Evolutionary conservation across 2,797 vertebrate genomes (phyloP).

Genomic region (Pteropus rufus): DNA sequence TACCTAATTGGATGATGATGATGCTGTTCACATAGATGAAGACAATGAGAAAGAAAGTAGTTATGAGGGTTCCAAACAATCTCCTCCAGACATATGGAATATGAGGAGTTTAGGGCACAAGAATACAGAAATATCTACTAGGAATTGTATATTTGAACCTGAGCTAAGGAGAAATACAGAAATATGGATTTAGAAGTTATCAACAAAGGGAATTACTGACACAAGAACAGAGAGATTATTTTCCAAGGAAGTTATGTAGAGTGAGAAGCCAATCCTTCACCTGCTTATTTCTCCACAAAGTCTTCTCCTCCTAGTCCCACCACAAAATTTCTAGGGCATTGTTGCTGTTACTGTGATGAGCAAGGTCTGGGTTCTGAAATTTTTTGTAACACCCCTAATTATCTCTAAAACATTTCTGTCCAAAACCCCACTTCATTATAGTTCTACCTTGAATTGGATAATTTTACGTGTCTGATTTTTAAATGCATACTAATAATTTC

Average conservation of each 20-base stretch:
- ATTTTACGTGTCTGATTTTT: neutral
- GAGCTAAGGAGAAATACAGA: neutral
- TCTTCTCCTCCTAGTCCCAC: neutral
- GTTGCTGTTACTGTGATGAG: neutral
- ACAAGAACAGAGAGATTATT: neutral
- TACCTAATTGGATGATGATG: neutral
- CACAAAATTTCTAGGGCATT: neutral
- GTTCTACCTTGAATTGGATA: neutral
- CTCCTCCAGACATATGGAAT: neutral
- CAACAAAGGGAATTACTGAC: neutral
- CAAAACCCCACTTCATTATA: neutral
- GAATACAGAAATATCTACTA: neutral
- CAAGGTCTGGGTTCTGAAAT: neutral
- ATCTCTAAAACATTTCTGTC: neutral
- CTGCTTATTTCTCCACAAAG: neutral
- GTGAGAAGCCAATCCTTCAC: neutral
- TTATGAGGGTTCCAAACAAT: neutral
- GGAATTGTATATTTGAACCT: neutral
- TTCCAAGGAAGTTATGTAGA: neutral
- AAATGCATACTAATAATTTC: constrained; percentile 10
- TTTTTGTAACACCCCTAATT: neutral
- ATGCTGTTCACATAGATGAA: neutral
- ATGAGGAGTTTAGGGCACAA: neutral
- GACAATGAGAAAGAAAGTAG: neutral
- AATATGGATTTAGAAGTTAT: neutral